Evolutionary conservation across 2,888 invertebrate species (phyloP), one percentile per base, ranked within the genome.

Genomic region (Nomada fucata): DNA sequence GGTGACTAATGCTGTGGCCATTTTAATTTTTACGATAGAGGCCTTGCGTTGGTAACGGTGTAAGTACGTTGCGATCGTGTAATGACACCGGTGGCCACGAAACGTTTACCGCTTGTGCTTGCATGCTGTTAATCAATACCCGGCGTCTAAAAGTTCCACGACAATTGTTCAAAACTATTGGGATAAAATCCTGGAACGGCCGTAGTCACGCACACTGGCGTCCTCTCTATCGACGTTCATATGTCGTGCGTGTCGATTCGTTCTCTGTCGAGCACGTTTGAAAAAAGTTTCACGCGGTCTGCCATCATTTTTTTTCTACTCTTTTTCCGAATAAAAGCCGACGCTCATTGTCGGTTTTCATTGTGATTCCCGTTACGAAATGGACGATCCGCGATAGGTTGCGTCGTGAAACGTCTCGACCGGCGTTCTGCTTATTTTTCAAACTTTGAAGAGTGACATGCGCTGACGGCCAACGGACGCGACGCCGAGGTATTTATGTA

Each of bases 371-470:
- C 15, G 23, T 79, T 61, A 26, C 47, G 55, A 77, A 57, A 79
- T 26, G 10, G 52, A 18, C 52, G 42, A 15, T 55, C 23, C 23
- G 2, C 29, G n/a, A 76, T 47, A 20, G 23, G 1, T n/a, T 10
- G 11, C 18, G 13, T n/a, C 15, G 42, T n/a, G 50, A 79, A 76
- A 18, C 36, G 7, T 60, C 18, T 2, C 4, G 1, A 36, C 26
- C 26, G 15, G 53, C 50, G 20, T 57, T 61, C 55, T 55, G 64
- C 26, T 67, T 60, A 18, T 53, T 70, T 65, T 79, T 79, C 50
- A 53, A 80, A 78, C 57, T 63, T 72, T 55, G n/a, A 68, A 29
- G n/a, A 63, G 78, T 57, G 74, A 74, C 74, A 67, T 61, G 72
- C 67, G 79, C 68, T 3, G 60, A 75, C 50, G 64, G 42, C 4